A percentile compares a stretch with the other conserved stretches of the same genome.
phyloP scores from a whole-genome alignment of 1,140 invertebrate genomes.

The Macrostomum lignano region DNA sequence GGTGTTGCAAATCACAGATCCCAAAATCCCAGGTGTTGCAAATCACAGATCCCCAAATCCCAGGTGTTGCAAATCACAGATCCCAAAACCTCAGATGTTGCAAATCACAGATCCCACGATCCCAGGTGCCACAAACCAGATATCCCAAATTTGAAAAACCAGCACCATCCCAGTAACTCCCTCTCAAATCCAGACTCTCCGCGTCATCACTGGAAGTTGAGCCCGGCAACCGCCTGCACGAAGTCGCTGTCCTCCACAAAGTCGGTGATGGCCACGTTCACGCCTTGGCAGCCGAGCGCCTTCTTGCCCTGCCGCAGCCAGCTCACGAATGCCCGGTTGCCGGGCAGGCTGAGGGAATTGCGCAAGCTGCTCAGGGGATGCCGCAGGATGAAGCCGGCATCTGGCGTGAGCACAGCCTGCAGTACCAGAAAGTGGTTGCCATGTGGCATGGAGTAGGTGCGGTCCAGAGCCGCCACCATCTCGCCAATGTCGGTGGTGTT shows the following conservation, averaged over 20 bases:
- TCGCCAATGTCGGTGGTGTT: constrained; percentile 35
- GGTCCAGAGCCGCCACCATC: constrained; percentile 35
- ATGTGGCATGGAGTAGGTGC: too few species aligned
- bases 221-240: constrained; percentile 11
- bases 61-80: too few species aligned
- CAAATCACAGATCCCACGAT: too few species aligned
- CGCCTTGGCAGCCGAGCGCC: constrained; percentile 25
- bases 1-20: too few species aligned
- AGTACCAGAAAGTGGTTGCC: constrained; percentile 39
- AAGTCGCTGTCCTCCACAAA: constrained; percentile 25
- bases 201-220: too few species aligned
- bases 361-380: constrained; percentile 29
- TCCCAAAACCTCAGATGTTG: too few species aligned
- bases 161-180: too few species aligned
- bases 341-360: constrained; percentile 16
- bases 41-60: too few species aligned
- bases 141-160: too few species aligned
- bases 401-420: constrained; percentile 47
- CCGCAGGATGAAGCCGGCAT: constrained; percentile 29
- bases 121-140: too few species aligned
- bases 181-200: too few species aligned
- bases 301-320: constrained; percentile 30
- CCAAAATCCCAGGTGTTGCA: too few species aligned
- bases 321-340: constrained; percentile 18
- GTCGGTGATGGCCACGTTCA: constrained; percentile 33